Base-by-base conservation (phyloP, 53 echinoderm and acorn worm genomes). In the Mesocentrotus franciscanus region DNA sequence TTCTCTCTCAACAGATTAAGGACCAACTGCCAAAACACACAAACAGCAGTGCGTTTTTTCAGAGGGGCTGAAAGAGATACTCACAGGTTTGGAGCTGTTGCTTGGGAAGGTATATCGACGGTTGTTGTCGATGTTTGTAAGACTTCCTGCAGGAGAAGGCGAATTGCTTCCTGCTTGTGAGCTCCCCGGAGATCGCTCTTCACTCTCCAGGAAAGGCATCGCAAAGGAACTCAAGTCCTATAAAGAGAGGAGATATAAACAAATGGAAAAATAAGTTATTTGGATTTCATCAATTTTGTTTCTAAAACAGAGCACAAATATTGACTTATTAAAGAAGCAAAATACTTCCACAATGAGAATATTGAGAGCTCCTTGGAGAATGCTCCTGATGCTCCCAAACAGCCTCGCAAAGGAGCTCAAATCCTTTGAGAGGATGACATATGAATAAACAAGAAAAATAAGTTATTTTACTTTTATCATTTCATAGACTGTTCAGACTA, bases 181-280 rank as follows among this genome's bases (percentile, higher is more conserved):
- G 20, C 92, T 92, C 56, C 92, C 96, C 9, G 96, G 95, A 22
- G 96, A 93, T 15, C 93, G 94, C 92, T 98, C 98, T 58, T 99
- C 99, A 30, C 93, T 95, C 91, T 99, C 99, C 79, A 99, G 96
- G 62, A 99, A 98, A 10, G 99, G 99, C 99, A 99, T 99, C 10
- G 99, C 99, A 97, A 99, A 99, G 93, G 99, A 99, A 78, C 99
- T 97, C 96, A 99, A 85, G 87, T 99, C 99, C 99, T 99, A 90
- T n/a, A 62, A 35, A 42, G 84, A 71, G 35, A 75, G 60, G n/a
- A 70, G 70, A 90, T 90, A 90, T 30, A 90, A 17, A 91, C 1
- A 61, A 18, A 34, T 13, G 20, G 56, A 90, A 89, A 22, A 90
- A 60, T 1, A 90, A 90, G 27, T 27, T 90, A 59, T 24, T 12